A percentile compares a stretch with the other conserved stretches of the same genome.
Evolutionary conservation across 2,888 invertebrate species (phyloP).

Genomic region (Smittia aterrima): DNA sequence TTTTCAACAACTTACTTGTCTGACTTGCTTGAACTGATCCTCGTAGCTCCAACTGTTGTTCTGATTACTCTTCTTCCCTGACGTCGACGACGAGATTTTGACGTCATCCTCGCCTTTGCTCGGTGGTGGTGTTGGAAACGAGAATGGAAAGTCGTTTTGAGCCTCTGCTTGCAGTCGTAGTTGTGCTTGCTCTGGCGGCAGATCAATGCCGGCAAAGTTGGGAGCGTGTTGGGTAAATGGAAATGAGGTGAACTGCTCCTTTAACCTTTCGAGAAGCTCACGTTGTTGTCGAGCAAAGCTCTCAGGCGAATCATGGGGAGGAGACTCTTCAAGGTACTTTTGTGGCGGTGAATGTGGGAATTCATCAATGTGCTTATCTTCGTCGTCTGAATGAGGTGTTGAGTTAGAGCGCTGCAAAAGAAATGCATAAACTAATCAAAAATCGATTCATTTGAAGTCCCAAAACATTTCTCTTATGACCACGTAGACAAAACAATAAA

Average conservation of each 20-base stretch:
- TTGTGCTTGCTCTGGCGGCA: neutral
- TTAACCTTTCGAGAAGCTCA: conserved; percentile 60
- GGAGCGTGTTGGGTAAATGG: conserved; percentile 49
- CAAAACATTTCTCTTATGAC: neutral
- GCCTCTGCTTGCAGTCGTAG: neutral
- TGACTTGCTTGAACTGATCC: conserved; percentile 99
- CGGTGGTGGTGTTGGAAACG: conserved; percentile 52
- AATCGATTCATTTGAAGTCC: neutral
- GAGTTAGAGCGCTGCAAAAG: conserved; percentile 10
- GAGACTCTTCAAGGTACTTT: conserved; percentile 35
- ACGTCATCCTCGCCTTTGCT: conserved; percentile 51
- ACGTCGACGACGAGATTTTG: conserved; percentile 59
- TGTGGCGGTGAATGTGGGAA: conserved; percentile 14
- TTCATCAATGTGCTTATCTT: conserved; percentile 31
- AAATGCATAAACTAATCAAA: neutral
- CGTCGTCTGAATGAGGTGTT: conserved; percentile 37
- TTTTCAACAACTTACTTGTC: conserved; percentile 72
- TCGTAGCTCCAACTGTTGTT: conserved; percentile 90
- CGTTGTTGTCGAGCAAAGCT: conserved; percentile 50
- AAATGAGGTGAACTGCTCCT: conserved; percentile 62
- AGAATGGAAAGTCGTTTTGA: conserved; percentile 52
- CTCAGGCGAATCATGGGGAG: conserved; percentile 20
- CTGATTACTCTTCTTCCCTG: conserved; percentile 66
- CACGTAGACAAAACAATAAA: conserved; percentile 7
- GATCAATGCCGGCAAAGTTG: conserved; percentile 21